These are phyloP conservation scores for Marcusenius ussheri DNA, from an alignment of 2,113 vertebrate species.

Conservation along the genomic window DNA sequence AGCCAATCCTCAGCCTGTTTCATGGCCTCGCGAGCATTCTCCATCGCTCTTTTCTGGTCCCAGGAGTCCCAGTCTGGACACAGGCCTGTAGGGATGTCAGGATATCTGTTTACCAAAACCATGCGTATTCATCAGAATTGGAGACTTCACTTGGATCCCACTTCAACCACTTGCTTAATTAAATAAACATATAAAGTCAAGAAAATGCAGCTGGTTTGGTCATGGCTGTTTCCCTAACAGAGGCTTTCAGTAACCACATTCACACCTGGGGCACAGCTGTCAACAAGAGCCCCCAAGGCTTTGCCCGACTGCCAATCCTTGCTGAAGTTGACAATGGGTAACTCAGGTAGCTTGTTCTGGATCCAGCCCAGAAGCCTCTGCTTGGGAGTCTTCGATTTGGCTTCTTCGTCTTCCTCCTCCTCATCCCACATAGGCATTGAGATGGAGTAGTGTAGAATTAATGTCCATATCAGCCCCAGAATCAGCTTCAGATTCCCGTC, in stretches of 20 bases:
- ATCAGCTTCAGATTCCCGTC: conserved; percentile 92
- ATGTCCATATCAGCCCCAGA: conserved; percentile 86
- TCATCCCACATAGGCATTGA: conserved; percentile 83
- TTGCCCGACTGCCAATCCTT: conserved; percentile 85
- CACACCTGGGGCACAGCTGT: conserved; percentile 83
- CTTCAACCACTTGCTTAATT: background rate
- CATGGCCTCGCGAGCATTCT: conserved; percentile 89
- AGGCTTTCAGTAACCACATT: background rate
- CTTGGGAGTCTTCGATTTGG: conserved; percentile 83
- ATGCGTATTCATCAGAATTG: background rate
- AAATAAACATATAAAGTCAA: conserved; percentile 19
- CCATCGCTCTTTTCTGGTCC: conserved; percentile 74
- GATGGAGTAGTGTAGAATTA: conserved; percentile 92
- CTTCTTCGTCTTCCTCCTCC: conserved; percentile 75
- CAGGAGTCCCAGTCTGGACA: conserved; percentile 94
- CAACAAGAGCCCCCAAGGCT: conserved; percentile 83
- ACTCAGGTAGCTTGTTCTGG: conserved; percentile 85
- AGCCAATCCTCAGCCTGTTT: conserved; percentile 89
- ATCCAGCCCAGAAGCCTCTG: conserved; percentile 91
- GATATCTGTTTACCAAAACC: background rate
- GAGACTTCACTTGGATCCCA: background rate
- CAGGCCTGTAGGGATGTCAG: conserved; percentile 58
- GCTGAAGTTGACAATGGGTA: conserved; percentile 88
- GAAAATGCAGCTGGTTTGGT: background rate
- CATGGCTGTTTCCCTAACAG: background rate